These are phyloP conservation scores for Sterna hirundo DNA, from an alignment of 2,113 vertebrate species.

Conservation along the genomic window DNA sequence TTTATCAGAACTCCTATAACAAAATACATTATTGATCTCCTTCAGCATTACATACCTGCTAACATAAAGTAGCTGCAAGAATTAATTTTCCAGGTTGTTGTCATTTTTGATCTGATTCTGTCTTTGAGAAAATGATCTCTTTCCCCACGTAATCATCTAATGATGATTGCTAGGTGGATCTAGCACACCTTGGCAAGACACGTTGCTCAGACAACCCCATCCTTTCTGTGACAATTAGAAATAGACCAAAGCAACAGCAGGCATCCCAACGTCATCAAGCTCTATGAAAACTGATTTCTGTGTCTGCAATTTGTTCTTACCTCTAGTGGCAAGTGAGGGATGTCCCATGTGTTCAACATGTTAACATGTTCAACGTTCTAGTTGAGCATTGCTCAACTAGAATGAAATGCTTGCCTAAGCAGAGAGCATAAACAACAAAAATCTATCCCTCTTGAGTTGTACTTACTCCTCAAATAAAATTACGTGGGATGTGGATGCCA, in stretches of 20 bases:
- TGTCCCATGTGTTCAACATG: neutral
- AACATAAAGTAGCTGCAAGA: constrained; percentile 19
- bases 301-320: neutral
- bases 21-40: constrained; percentile 17
- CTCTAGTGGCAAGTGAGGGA: neutral
- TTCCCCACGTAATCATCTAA: neutral
- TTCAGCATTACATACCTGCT: neutral
- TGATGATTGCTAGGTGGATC: neutral
- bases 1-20: constrained; percentile 32
- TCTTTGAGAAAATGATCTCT: constrained; percentile 22
- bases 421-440: neutral
- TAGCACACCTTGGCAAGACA: neutral
- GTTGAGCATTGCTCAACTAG: neutral
- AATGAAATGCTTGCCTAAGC: neutral
- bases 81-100: constrained; percentile 20
- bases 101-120: neutral
- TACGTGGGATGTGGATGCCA: neutral
- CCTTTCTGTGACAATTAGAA: neutral
- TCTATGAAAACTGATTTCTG: neutral
- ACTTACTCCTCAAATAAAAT: neutral
- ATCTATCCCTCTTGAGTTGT: neutral
- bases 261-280: neutral
- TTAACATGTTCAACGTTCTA: too few species aligned
- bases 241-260: neutral
- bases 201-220: neutral